Conservation (phyloP, 2,797 vertebrate species). For the Coregonus ussuriensis region DNA sequence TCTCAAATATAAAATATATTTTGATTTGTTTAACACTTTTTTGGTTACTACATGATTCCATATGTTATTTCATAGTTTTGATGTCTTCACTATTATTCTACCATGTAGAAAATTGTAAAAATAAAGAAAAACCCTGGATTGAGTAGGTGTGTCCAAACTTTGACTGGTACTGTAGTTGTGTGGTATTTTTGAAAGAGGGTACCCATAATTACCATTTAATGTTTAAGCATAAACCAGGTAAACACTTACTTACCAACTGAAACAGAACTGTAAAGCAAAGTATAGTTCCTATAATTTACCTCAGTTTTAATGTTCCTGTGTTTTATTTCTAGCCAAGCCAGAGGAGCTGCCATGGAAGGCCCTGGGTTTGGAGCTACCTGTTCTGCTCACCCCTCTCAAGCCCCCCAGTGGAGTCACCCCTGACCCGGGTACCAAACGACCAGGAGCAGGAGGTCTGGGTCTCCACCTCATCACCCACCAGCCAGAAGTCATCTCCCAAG, state of each 20-base stretch:
- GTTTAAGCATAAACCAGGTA: not conserved
- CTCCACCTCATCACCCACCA: slow-evolving; percentile 60
- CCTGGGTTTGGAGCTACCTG: slow-evolving; percentile 79
- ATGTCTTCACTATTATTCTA: too few relatives aligned
- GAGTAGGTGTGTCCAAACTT: too few relatives aligned
- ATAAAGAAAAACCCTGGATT: too few relatives aligned
- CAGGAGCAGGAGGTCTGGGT: slow-evolving; percentile 41
- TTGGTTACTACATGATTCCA: too few relatives aligned
- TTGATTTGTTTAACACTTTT: too few relatives aligned
- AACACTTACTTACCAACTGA: not conserved
- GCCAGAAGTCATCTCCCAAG: slow-evolving; percentile 53
- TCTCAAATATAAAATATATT: too few relatives aligned
- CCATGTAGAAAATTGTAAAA: too few relatives aligned
- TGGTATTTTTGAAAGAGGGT: not conserved
- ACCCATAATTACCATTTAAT: not conserved
- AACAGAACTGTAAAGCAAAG: not conserved
- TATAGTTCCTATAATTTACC: not conserved
- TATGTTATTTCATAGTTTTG: too few relatives aligned
- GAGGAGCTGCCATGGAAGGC: slow-evolving; percentile 82
- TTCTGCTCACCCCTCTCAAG: slow-evolving; percentile 67
- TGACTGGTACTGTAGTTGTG: not conserved
- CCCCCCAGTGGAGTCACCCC: slow-evolving; percentile 37
- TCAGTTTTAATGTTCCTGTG: not conserved
- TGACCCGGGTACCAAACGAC: slow-evolving; percentile 38
- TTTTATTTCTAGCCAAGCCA: slow-evolving; percentile 73